A percentile compares a stretch with the other conserved stretches of the same genome.
These are phyloP conservation scores for Drosophila miranda DNA, from an alignment of 1,140 invertebrate genomes.

Conservation along the genomic window DNA sequence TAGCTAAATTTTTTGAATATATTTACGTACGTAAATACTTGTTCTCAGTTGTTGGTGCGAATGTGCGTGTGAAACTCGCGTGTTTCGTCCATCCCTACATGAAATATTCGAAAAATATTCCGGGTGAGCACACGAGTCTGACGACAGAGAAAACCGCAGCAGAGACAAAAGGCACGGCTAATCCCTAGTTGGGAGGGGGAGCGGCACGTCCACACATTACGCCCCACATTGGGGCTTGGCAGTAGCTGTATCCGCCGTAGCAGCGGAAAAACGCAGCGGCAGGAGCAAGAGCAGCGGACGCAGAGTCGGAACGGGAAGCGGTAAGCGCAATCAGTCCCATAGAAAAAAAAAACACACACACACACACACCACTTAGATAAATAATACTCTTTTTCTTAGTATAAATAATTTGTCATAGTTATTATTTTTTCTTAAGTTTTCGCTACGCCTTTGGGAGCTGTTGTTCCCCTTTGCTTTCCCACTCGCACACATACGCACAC, in stretches of 20 bases:
- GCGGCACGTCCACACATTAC: too few relatives aligned
- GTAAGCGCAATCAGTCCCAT: constrained; percentile 39
- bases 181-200: not conserved
- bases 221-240: too few relatives aligned
- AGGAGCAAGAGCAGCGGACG: constrained; percentile 3
- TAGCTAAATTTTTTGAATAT: constrained; percentile 66
- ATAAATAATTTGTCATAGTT: constrained; percentile 26
- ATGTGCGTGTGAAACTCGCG: constrained; percentile 59
- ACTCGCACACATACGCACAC: constrained; percentile 6
- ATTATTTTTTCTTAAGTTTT: constrained; percentile 15
- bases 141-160: not conserved
- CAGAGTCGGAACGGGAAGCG: constrained; percentile 56
- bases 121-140: constrained; percentile 7
- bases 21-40: constrained; percentile 63
- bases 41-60: constrained; percentile 62
- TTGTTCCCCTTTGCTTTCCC: constrained; percentile 3
- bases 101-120: constrained; percentile 44
- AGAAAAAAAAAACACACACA: not conserved
- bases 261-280: constrained; percentile 4
- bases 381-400: not conserved
- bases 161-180: constrained; percentile 13
- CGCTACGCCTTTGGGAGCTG: too few relatives aligned
- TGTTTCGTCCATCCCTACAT: constrained; percentile 44
- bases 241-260: not conserved
- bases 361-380: too few relatives aligned